These are phyloP conservation scores for Hippocampus guttulatus DNA, from an alignment of 2,113 vertebrate genomes.

Conservation along the genomic window DNA sequence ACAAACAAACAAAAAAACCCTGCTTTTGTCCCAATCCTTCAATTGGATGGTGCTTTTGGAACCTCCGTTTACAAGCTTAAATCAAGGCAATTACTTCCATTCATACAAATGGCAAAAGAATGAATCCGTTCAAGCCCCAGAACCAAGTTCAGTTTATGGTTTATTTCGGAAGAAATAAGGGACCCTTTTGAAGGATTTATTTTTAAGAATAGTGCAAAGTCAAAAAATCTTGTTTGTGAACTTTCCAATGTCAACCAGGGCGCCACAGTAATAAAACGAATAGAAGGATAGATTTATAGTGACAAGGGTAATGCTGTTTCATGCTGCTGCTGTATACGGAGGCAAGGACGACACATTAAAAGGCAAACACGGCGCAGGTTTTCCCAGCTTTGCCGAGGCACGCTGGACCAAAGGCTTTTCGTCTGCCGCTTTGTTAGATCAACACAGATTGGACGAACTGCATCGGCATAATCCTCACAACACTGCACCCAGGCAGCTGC, in stretches of 20 bases:
- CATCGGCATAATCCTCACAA: constrained; percentile 50
- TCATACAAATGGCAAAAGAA: too few species aligned
- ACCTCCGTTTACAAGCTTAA: too few species aligned
- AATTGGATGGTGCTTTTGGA: too few species aligned
- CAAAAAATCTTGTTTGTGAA: neutral
- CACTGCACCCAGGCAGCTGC: constrained; percentile 32
- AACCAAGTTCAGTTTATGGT: too few species aligned
- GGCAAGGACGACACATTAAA: constrained; percentile 26
- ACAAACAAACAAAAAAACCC: too few species aligned
- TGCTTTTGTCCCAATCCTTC: too few species aligned
- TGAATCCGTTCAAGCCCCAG: too few species aligned
- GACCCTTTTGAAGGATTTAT: too few species aligned
- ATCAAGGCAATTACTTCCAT: too few species aligned
- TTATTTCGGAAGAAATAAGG: too few species aligned
- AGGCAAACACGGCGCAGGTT: constrained; percentile 35
- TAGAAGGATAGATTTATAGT: neutral
- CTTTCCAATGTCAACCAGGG: neutral
- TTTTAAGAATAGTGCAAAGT: neutral
- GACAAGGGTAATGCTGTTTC: neutral
- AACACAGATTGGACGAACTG: constrained; percentile 59
- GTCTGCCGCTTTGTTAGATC: constrained; percentile 55
- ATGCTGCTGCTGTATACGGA: constrained; percentile 6
- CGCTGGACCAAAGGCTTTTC: constrained; percentile 43
- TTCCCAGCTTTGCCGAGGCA: constrained; percentile 37
- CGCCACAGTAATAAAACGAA: neutral